Evolutionary conservation across 1,140 invertebrate genomes (phyloP).

Genomic region (Drosophila melanogaster): Release_6_plus_ISO1_MT NC_004354.4:9645001-9645500

Average conservation of each 20-base stretch:
- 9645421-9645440: not conserved
- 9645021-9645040: not conserved
- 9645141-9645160: not conserved
- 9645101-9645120: not conserved
- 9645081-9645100: not conserved
- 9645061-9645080: slow-evolving; percentile 4
- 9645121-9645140: not conserved
- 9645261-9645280: no score
- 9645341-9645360: slow-evolving; percentile 31
- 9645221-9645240: slow-evolving; percentile 19
- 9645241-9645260: not conserved
- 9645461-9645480: not conserved
- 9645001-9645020: not conserved
- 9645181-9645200: no score
- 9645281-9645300: slow-evolving; percentile 22
- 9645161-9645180: not conserved
- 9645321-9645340: slow-evolving; percentile 16
- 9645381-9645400: slow-evolving; percentile 24
- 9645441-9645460: not conserved
- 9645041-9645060: not conserved
- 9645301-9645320: slow-evolving; percentile 31
- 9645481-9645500: not conserved
- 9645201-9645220: slow-evolving; percentile 18
- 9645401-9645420: slow-evolving; percentile 13
- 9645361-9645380: slow-evolving; percentile 9